phyloP scores from a whole-genome alignment of 2,888 invertebrate species.

The Pseudanteris insignis region DNA sequence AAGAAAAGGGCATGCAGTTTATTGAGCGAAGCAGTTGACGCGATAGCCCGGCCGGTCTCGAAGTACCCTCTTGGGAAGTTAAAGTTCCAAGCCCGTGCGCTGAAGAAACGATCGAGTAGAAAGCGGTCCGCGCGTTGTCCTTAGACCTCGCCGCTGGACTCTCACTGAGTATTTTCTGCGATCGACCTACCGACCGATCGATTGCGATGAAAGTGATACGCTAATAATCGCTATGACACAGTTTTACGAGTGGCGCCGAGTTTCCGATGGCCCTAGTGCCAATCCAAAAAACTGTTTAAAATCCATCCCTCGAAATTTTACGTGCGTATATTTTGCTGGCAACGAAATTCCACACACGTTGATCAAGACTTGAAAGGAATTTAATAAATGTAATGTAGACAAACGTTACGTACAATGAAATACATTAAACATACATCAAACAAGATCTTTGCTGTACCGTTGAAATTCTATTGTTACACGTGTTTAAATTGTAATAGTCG shows the following conservation, averaged over 20 bases:
- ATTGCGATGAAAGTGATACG: conserved; percentile 45
- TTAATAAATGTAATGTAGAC: too few relatives aligned
- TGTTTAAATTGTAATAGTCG: too few relatives aligned
- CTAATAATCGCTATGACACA: conserved; percentile 40
- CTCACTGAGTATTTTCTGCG: conserved; percentile 40
- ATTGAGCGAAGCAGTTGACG: neutral
- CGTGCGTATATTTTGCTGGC: too few relatives aligned
- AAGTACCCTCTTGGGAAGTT: conserved; percentile 26
- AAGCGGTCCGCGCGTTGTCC: conserved; percentile 40
- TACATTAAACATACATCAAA: too few relatives aligned
- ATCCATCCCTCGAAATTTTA: too few relatives aligned
- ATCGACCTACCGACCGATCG: conserved; percentile 38
- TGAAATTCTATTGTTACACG: too few relatives aligned
- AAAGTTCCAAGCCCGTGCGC: conserved; percentile 17
- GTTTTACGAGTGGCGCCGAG: conserved; percentile 9
- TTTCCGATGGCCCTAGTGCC: too few relatives aligned
- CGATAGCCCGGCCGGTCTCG: conserved; percentile 10
- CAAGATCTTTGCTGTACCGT: too few relatives aligned
- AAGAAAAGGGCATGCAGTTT: conserved; percentile 8
- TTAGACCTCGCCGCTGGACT: conserved; percentile 40
- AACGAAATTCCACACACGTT: too few relatives aligned
- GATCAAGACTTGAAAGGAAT: too few relatives aligned
- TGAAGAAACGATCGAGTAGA: conserved; percentile 36
- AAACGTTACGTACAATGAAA: too few relatives aligned
- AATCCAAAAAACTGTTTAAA: too few relatives aligned